These are phyloP conservation scores for Mirounga angustirostris DNA, from an alignment of 2,113 vertebrate species.

Conservation along the genomic window DNA sequence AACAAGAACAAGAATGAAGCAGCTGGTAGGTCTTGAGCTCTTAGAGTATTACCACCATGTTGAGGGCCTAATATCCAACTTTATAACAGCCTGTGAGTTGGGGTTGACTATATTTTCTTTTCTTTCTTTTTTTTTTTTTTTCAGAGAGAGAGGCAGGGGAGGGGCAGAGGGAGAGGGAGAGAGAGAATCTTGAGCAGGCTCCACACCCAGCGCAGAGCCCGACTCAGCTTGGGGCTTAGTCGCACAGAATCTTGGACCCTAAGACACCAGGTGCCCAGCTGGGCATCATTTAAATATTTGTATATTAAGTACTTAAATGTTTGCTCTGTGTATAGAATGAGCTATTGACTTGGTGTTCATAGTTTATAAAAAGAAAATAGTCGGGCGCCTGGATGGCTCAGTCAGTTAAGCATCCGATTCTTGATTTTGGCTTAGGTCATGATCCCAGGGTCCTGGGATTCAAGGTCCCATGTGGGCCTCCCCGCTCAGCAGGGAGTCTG, in stretches of 20 bases:
- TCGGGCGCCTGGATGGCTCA: too few species aligned
- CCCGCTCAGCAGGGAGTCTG: background rate
- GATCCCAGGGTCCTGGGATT: background rate
- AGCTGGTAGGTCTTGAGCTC: background rate
- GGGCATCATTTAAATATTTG: background rate
- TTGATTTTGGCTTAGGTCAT: background rate
- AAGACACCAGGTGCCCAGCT: background rate
- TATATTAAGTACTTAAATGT: background rate
- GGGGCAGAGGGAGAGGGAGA: background rate
- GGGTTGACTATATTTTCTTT: background rate
- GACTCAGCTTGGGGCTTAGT: too few species aligned
- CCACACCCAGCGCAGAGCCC: background rate
- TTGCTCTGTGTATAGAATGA: background rate
- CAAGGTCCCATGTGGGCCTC: background rate
- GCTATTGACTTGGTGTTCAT: background rate
- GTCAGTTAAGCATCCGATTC: background rate
- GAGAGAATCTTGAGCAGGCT: background rate
- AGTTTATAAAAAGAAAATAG: background rate
- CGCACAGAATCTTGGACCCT: too few species aligned
- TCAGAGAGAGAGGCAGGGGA: background rate
- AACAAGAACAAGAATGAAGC: slow-evolving; percentile 14
- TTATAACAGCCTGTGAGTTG: background rate
- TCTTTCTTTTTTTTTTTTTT: background rate
- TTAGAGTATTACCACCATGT: background rate
- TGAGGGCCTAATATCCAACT: background rate